Base-by-base conservation (phyloP, 1,140 invertebrate genomes). In the Cotesia chilonis region DNA sequence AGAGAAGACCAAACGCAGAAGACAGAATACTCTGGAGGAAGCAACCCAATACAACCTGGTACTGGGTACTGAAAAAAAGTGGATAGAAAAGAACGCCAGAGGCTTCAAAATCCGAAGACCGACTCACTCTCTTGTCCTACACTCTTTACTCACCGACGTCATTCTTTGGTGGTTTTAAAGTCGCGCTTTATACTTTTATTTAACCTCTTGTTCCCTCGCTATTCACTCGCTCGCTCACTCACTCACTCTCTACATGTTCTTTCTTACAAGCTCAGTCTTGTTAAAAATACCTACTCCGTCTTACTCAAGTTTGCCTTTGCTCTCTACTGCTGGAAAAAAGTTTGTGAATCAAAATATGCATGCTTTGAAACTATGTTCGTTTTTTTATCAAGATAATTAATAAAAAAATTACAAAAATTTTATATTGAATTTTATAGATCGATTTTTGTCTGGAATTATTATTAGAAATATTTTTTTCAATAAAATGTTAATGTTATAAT, bases 231-330 rank as follows among this genome's bases (percentile, higher is more conserved):
- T 72, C 66, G 9, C 51, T 66, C 61, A 67, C 71, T 72, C 68
- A 9, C 51, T 72, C 71, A 10, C 65, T 72, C 71, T 10, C 68
- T 6, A 52, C 17, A 35, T 9, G 70, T 72, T 67, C 28, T 64
- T 37, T 69, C 35, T 59, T 47, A 66, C 28, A 74, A 61, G 57
- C 66, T 66, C 52, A 68, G 72, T 70, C 75, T 74, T 73, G 78
- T 78, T 81, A 80, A 81, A 81, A 79, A 81, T 80, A 79, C 70
- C 74, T 72, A 57, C 12, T 68, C 71, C 68, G 71, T 74, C 74
- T 77, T 77, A 74, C 72, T 76, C 55, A 3, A 47, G 6, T 47
- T 47, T 47, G 10, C 41, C 7, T 47, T 47, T 47, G 6, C 41
- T 47, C 67, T 57, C 51, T 1, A 28, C 28, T 28, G 28, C 28